Evolutionary conservation across 2,113 vertebrate genomes (phyloP).

Genomic region (Gambusia affinis): DNA sequence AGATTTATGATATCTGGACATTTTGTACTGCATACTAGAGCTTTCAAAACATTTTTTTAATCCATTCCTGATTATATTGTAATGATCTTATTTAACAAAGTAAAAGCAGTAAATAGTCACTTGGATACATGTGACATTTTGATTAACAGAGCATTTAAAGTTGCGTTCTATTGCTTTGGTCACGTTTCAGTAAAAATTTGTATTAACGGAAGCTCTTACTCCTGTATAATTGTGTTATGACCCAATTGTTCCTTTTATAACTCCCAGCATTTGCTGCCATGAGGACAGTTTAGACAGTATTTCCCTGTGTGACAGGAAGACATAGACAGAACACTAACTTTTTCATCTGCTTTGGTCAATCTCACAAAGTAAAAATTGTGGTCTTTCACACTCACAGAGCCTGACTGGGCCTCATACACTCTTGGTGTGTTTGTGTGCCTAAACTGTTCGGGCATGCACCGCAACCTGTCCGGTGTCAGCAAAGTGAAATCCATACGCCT

Average conservation of each 20-base stretch:
- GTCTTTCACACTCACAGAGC: constrained; percentile 75
- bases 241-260: constrained; percentile 46
- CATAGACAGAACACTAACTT: not conserved
- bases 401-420: constrained; percentile 92
- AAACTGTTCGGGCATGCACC: constrained; percentile 90
- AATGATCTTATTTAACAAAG: not conserved
- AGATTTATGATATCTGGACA: not conserved
- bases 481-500: constrained; percentile 90
- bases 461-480: constrained; percentile 86
- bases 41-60: not conserved
- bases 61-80: not conserved
- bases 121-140: not conserved
- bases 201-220: constrained; percentile 40
- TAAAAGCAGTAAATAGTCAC: not conserved
- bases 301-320: not conserved
- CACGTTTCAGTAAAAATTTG: not conserved
- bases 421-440: constrained; percentile 92
- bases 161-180: not conserved
- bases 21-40: not conserved
- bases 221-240: constrained; percentile 12
- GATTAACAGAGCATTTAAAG: constrained; percentile 12
- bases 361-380: not conserved
- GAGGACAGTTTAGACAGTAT: not conserved
- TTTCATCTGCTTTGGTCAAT: not conserved
- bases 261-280: not conserved